A percentile compares a stretch with the other conserved stretches of the same genome.
phyloP scores from a whole-genome alignment of 2,888 invertebrate genomes.

The Ectropis crepuscularia region DNA sequence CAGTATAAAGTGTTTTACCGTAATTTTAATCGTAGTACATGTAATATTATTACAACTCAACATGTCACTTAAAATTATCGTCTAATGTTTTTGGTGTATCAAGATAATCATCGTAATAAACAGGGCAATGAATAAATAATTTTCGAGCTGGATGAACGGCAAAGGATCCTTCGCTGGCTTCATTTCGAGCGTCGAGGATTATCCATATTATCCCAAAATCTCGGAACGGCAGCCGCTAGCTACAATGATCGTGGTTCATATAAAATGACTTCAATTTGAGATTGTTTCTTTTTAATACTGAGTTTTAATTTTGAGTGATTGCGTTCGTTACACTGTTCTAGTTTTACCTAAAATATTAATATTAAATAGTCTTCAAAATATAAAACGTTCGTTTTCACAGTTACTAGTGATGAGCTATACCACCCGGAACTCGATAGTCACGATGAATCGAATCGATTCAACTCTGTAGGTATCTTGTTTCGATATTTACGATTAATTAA shows the following conservation, averaged over 20 bases:
- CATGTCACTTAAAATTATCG: constrained; percentile 47
- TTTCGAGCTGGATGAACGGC: constrained; percentile 67
- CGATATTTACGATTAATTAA: too few relatives aligned
- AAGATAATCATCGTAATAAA: constrained; percentile 63
- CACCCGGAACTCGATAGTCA: too few relatives aligned
- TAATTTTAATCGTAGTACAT: constrained; percentile 18
- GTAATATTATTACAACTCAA: constrained; percentile 33
- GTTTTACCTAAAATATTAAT: constrained; percentile 20
- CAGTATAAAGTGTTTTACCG: constrained; percentile 18
- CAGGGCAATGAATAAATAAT: constrained; percentile 74
- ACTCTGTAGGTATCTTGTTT: too few relatives aligned
- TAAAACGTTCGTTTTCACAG: too few relatives aligned
- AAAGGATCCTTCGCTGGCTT: constrained; percentile 68
- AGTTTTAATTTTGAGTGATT: constrained; percentile 62
- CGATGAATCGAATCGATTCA: too few relatives aligned
- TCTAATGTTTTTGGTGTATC: constrained; percentile 47
- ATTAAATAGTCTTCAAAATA: too few relatives aligned
- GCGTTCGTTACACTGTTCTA: constrained; percentile 49
- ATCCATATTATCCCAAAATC: constrained; percentile 81
- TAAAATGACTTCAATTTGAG: constrained; percentile 71
- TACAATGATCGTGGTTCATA: constrained; percentile 69
- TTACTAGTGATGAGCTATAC: too few relatives aligned
- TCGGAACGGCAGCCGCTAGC: constrained; percentile 66
- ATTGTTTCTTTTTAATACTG: constrained; percentile 65
- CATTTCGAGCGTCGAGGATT: constrained; percentile 73